phyloP scores from a whole-genome alignment of 2,797 vertebrate genomes.

The Brotogeris chrysoptera region DNA sequence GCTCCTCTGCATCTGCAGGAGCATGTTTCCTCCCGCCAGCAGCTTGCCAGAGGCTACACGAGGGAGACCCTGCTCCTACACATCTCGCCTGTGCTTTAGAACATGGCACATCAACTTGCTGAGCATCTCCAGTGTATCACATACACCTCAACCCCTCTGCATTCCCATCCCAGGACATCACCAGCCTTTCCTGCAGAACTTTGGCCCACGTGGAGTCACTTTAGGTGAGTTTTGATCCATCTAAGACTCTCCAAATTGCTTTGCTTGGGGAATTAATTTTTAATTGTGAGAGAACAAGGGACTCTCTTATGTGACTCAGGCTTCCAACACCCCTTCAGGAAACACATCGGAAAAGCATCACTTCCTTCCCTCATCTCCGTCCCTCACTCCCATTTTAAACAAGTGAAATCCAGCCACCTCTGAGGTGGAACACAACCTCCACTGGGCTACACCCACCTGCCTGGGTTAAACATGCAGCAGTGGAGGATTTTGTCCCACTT shows the following conservation, averaged over 20 bases:
- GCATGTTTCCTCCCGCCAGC: constrained; percentile 7
- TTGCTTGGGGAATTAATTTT: not conserved
- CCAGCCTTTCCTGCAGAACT: not conserved
- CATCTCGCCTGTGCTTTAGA: not conserved
- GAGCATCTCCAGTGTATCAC: not conserved
- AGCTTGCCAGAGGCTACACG: not conserved
- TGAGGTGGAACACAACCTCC: not conserved
- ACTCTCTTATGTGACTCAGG: not conserved
- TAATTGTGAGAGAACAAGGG: not conserved
- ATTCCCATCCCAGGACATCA: not conserved
- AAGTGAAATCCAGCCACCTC: not conserved
- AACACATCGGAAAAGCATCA: not conserved
- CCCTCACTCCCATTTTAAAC: not conserved
- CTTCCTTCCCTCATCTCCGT: not conserved
- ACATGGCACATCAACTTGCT: not conserved
- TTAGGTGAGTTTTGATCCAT: not conserved
- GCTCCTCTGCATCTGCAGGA: constrained; percentile 39
- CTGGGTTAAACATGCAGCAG: not conserved
- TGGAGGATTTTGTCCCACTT: not conserved
- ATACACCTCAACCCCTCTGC: not conserved
- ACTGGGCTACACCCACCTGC: not conserved
- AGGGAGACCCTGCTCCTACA: not conserved
- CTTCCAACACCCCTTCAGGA: not conserved
- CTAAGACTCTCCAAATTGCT: not conserved
- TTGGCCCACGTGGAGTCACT: not conserved